Conservation (phyloP, 2,113 vertebrate genomes). For the Tachuris rubrigastra region DNA sequence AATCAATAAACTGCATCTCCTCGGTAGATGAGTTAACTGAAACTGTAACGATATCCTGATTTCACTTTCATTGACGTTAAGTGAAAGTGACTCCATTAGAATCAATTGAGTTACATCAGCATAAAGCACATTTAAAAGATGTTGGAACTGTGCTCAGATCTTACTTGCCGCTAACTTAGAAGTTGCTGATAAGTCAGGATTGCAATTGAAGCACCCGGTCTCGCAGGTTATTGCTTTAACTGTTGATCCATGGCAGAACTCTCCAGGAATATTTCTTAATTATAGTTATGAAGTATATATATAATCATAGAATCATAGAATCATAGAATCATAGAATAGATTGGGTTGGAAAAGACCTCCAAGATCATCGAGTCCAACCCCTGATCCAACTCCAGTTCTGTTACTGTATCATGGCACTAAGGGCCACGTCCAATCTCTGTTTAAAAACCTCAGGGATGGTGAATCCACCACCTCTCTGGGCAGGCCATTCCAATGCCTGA, state of each 20-base stretch:
- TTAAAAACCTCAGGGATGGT: too few relatives aligned
- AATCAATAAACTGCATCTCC: background rate
- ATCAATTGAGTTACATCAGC: background rate
- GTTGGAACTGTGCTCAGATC: background rate
- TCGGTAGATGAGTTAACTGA: background rate
- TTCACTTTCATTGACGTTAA: background rate
- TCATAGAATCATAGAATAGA: too few relatives aligned
- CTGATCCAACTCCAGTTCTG: too few relatives aligned
- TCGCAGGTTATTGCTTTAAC: background rate
- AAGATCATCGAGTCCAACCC: too few relatives aligned
- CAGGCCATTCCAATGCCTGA: too few relatives aligned
- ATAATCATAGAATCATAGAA: too few relatives aligned
- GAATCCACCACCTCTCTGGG: too few relatives aligned
- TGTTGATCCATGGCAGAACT: background rate
- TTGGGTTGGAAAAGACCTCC: too few relatives aligned
- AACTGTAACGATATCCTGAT: background rate
- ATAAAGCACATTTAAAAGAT: background rate
- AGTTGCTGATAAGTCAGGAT: background rate
- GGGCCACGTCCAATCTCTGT: too few relatives aligned
- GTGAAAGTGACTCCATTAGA: constrained; percentile 23
- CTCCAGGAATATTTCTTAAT: background rate
- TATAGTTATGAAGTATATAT: background rate
- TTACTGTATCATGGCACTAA: too few relatives aligned
- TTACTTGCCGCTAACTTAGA: background rate
- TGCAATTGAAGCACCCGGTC: background rate